Base-by-base conservation (phyloP, 2,888 invertebrate genomes). In the Polia nebulosa region DNA sequence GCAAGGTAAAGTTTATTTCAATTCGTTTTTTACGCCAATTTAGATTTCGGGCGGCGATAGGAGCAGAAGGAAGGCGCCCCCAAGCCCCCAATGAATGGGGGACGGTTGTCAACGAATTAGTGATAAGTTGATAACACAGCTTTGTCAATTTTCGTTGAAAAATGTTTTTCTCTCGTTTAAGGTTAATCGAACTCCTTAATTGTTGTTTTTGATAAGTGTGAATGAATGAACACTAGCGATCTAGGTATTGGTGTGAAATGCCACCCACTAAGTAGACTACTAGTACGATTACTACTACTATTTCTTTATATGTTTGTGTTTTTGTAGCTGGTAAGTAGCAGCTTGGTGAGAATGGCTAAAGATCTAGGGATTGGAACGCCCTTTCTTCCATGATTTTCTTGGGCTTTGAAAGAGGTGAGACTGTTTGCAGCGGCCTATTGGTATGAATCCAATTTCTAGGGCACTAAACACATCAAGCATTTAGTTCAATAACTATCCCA, bases 21-120 rank as follows among this genome's bases (percentile, higher is more conserved):
- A 76, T 78, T 81, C 27, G 80, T 72, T 78, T 71, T 80, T 81
- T 70, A 76, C 68, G 81, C 72, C 73, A 81, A 81, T 81, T 79
- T 79, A 81, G 76, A 81, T 81, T 66, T 73, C 44, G 57, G 51
- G 67, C 36, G n/a, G 68, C 56, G 81, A 81, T 81, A 79, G 36
- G 39, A 34, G 22, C 45, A 45, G 52, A 52, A 41, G 72, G 60
- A 72, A 67, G 62, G 45, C 55, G 68, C 64, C 71, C 63, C 64
- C 51, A 60, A 73, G 72, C 63, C 49, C 51, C 39, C 39, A 56
- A 66, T 72, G 55, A 70, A 70, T 72, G 67, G 70, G 72, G 59
- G 53, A 69, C 55, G 65, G 44, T 68, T 76, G 68, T 76, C 68
- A 76, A 67, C 73, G 27, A 81, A 73, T 79, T 78, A 71, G 68